Conservation (phyloP, 23 tunicate genomes). For the Ciona savignyi region DNA sequence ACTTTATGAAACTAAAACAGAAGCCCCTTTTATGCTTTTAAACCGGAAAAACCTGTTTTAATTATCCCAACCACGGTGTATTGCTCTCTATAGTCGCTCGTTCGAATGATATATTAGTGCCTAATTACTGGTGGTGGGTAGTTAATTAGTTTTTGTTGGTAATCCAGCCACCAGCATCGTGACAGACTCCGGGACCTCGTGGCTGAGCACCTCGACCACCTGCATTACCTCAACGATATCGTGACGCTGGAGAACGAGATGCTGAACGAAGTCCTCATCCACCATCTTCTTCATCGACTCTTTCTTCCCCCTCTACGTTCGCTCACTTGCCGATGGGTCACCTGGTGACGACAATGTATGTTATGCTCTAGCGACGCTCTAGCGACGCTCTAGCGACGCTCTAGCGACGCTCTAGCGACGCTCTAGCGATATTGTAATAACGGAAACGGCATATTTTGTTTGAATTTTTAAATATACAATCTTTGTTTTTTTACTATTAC, state of each 20-base stretch:
- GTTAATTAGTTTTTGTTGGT: not conserved
- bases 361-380: slow-evolving; percentile 69
- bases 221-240: slow-evolving; percentile 93
- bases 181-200: slow-evolving; percentile 68
- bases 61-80: too few species aligned
- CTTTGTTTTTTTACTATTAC: not conserved
- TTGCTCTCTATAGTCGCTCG: too few species aligned
- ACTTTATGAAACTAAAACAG: too few species aligned
- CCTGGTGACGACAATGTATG: slow-evolving; percentile 65
- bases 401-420: slow-evolving; percentile 18
- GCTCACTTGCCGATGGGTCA: slow-evolving; percentile 64
- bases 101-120: too few species aligned
- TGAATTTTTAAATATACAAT: not conserved
- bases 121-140: slow-evolving; percentile 4
- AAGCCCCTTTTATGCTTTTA: too few species aligned
- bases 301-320: slow-evolving; percentile 81
- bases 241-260: slow-evolving; percentile 57
- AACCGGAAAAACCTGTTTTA: too few species aligned
- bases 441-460: not conserved
- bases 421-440: not conserved
- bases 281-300: slow-evolving; percentile 71
- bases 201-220: slow-evolving; percentile 89
- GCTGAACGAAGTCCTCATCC: slow-evolving; percentile 52
- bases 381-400: slow-evolving; percentile 51
- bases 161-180: slow-evolving; percentile 71